Evolutionary conservation across 2,888 invertebrate species (phyloP).

Genomic region (Gastracanthus pulcherrimus): DNA sequence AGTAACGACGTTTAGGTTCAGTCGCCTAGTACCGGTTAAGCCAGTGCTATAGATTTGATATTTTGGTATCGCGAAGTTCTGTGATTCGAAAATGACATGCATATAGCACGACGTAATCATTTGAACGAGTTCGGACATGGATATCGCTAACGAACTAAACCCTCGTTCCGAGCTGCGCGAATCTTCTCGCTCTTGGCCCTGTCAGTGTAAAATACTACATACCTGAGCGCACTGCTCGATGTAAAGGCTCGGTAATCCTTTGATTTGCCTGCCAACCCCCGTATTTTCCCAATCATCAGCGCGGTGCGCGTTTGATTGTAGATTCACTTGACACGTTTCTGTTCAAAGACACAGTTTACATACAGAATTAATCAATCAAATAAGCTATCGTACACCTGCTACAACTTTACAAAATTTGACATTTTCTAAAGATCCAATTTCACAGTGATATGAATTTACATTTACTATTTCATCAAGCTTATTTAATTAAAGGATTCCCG

Average conservation of each 20-base stretch:
- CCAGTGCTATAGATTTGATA: not conserved
- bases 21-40: not conserved
- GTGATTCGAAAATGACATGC: not conserved
- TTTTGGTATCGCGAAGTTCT: not conserved
- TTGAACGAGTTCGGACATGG: not conserved
- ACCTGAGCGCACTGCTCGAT: not conserved
- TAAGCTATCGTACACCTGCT: not conserved
- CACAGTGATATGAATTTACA: not conserved
- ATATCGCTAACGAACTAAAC: not conserved
- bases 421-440: not conserved
- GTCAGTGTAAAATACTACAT: not conserved
- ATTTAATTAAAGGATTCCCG: not conserved
- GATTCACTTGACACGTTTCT: not conserved
- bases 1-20: not conserved
- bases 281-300: not conserved
- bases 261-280: not conserved
- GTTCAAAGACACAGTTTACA: not conserved
- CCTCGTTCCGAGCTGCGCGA: not conserved
- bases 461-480: too few relatives aligned
- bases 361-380: not conserved
- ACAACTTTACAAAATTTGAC: not conserved
- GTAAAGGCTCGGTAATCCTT: not conserved
- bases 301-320: not conserved
- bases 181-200: not conserved
- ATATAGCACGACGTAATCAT: not conserved